A percentile compares a stretch with the other conserved stretches of the same genome.
Conservation (phyloP, 2,113 vertebrate species). For the Microcebus murinus region DNA sequence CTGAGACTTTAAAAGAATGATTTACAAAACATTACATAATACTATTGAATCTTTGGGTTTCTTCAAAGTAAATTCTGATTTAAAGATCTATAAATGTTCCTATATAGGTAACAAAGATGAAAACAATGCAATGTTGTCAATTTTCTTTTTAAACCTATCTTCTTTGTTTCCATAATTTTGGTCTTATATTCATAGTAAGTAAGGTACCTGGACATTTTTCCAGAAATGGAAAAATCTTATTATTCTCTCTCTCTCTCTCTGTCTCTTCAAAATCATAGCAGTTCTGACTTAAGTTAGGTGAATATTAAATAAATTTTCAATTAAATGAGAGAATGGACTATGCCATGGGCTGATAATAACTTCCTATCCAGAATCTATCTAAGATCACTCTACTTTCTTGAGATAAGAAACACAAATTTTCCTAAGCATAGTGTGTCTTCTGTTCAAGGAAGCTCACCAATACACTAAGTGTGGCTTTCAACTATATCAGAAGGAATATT, state of each 20-base stretch:
- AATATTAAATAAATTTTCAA: not conserved
- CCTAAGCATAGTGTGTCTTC: not conserved
- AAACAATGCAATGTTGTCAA: not conserved
- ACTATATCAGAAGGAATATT: not conserved
- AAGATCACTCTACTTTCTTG: not conserved
- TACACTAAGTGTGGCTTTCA: not conserved
- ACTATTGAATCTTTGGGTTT: not conserved
- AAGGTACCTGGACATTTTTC: not conserved
- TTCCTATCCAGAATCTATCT: not conserved
- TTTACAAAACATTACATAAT: conserved; percentile 17
- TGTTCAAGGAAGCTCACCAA: not conserved
- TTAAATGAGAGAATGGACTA: not conserved
- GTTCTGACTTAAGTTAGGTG: not conserved
- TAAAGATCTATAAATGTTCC: not conserved
- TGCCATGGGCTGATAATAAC: accelerated
- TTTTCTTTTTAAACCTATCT: not conserved
- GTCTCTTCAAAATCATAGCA: not conserved
- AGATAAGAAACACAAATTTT: not conserved
- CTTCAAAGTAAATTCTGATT: not conserved
- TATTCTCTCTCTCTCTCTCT: not conserved
- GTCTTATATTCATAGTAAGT: not conserved
- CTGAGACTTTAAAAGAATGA: conserved; percentile 58
- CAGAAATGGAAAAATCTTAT: not conserved
- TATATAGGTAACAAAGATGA: not conserved
- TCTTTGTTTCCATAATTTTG: not conserved